A percentile compares a stretch with the other conserved stretches of the same genome.
These are phyloP conservation scores for Cebidichthys violaceus DNA, from an alignment of 2,113 vertebrate species.

Conservation along the genomic window DNA sequence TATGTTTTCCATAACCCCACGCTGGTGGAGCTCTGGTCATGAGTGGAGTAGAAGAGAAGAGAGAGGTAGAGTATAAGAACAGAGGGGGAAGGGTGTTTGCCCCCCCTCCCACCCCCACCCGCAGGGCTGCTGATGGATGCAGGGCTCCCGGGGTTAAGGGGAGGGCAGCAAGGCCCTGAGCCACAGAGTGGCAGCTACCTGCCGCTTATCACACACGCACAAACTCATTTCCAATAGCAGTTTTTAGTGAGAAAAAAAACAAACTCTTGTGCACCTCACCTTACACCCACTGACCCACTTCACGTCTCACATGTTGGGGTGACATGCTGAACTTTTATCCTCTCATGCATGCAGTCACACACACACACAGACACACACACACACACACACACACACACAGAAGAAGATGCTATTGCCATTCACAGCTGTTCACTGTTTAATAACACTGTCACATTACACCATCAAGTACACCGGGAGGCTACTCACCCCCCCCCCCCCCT, in stretches of 20 bases:
- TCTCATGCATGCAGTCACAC: neutral
- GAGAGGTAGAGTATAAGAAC: neutral
- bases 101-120: slow-evolving; percentile 64
- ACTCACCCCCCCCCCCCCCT: neutral
- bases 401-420: slow-evolving; percentile 57
- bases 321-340: neutral
- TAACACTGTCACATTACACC: neutral
- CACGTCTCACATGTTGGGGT: neutral
- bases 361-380: slow-evolving; percentile 34
- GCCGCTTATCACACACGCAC: slow-evolving; percentile 49
- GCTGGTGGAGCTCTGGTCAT: neutral
- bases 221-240: slow-evolving; percentile 10
- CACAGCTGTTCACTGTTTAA: neutral
- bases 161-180: slow-evolving; percentile 63
- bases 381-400: slow-evolving; percentile 20
- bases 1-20: slow-evolving; percentile 6
- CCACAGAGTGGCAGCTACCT: slow-evolving; percentile 70
- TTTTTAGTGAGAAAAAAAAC: neutral
- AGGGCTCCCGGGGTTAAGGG: slow-evolving; percentile 73
- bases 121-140: slow-evolving; percentile 77
- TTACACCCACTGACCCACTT: slow-evolving; percentile 12
- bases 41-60: slow-evolving; percentile 5
- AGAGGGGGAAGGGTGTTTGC: slow-evolving; percentile 54
- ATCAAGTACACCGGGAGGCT: neutral
- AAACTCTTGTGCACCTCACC: neutral